These are phyloP conservation scores for Lepidurus packardi DNA, from an alignment of 1,140 invertebrate species.

Conservation along the genomic window DNA sequence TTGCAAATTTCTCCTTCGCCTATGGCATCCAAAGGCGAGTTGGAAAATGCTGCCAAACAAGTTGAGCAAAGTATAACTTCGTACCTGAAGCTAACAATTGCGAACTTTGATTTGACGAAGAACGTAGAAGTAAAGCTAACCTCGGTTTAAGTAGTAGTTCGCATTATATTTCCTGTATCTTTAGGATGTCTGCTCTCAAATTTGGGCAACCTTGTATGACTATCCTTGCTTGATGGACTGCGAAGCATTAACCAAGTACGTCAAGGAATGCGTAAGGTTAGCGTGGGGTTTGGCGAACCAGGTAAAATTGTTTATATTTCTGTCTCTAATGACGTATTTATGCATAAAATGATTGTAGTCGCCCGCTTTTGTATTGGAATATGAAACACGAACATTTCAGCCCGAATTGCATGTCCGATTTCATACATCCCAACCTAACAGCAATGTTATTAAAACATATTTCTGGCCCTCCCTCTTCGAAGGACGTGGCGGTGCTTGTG, in stretches of 20 bases:
- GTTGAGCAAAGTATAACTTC: constrained; percentile 50
- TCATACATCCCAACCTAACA: constrained; percentile 56
- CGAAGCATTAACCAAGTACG: constrained; percentile 56
- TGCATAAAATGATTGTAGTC: constrained; percentile 43
- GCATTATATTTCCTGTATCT: constrained; percentile 33
- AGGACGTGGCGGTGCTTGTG: constrained; percentile 56
- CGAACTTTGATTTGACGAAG: constrained; percentile 53
- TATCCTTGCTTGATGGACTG: constrained; percentile 64
- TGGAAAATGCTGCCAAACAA: constrained; percentile 41
- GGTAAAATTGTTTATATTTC: constrained; percentile 41
- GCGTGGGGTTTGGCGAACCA: constrained; percentile 60
- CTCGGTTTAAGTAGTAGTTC: not conserved
- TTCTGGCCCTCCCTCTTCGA: constrained; percentile 66
- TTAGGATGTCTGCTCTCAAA: constrained; percentile 59
- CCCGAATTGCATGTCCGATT: constrained; percentile 58
- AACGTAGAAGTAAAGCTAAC: constrained; percentile 51
- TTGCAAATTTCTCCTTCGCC: constrained; percentile 46
- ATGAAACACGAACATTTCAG: constrained; percentile 54
- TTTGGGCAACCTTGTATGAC: constrained; percentile 65
- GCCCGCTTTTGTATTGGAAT: constrained; percentile 51
- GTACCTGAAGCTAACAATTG: constrained; percentile 51
- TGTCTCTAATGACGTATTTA: not conserved
- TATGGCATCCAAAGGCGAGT: constrained; percentile 26
- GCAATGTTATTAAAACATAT: constrained; percentile 56
- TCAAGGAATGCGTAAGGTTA: constrained; percentile 56